These are phyloP conservation scores for Metopolophium dirhodum DNA, from an alignment of 1,140 invertebrate species.

Conservation along the genomic window DNA sequence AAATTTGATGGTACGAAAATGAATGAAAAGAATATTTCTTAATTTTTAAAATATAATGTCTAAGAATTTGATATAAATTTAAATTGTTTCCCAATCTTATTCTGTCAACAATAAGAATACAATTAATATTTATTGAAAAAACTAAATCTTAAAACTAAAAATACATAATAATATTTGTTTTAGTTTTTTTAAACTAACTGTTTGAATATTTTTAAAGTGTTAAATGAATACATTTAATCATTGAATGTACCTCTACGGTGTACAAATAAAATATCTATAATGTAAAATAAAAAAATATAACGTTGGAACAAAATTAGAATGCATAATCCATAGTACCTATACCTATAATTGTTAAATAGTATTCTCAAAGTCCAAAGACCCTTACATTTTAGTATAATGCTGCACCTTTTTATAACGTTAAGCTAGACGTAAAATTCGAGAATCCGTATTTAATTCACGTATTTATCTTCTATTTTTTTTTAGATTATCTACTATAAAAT, in stretches of 20 bases:
- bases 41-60: not conserved
- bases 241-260: not conserved
- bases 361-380: not conserved
- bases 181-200: not conserved
- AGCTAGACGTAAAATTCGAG: not conserved
- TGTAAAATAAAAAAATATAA: not conserved
- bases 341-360: not conserved
- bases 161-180: not conserved
- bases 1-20: no score
- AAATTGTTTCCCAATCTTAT: not conserved
- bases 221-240: not conserved
- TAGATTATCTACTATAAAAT: not conserved
- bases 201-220: not conserved
- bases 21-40: no score
- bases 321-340: not conserved
- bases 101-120: not conserved
- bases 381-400: not conserved
- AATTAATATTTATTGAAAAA: not conserved
- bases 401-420: not conserved
- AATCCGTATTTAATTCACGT: constrained; percentile 32
- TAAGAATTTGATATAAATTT: not conserved
- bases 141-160: not conserved
- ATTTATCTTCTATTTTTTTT: not conserved
- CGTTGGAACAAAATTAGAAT: not conserved
- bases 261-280: not conserved